Evolutionary conservation across 37 sponge, comb jelly and placozoan genomes (phyloP), one percentile per base, ranked within the genome.

Genomic region (Spongia lamella): DNA sequence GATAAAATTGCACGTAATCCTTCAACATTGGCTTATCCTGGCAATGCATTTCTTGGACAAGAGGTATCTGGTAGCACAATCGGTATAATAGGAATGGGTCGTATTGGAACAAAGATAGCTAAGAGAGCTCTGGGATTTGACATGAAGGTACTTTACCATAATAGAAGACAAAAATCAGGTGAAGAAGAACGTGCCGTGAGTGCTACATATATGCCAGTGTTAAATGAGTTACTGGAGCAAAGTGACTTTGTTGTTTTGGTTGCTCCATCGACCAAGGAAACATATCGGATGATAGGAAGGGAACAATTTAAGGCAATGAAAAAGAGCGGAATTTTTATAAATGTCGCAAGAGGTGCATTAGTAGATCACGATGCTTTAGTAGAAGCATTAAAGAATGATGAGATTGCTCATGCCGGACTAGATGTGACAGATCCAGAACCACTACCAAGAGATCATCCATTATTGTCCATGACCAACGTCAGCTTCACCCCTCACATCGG

Each of bases 401-500:
- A 20, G 26, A 91, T 94, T n/a, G 74, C 69, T 21, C 85, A 81
- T 37, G 96, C 96, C 11, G 96, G 88, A 24, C 69, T 95, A 43
- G 96, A 95, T 61, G 93, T 92, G 53, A 95, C 92, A 20, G 89
- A 91, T 59, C 96, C 96, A 32, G 90, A 92, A 57, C 93, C 90
- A 50, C 84, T 95, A 51, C 93, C 96, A 37, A 66, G 83, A 21
- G 86, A 91, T 66, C 96, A 95, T 63, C 61, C 83, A 38, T 86
- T 95, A 49, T 78, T 95, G 34, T 40, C 57, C 13, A 57, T 92
- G 50, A 53, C 56, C 51, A 95, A 95, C 54, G 78, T 91, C 15
- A 61, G 69, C 38, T 26, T 92, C 75, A 95, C 93, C 0, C 96
- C 96, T 0, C 96, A 95, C 74, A 76, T 89, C 36, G 96, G 93